phyloP scores from a whole-genome alignment of 2,888 invertebrate genomes.

The Boloria euphrosyne region DNA sequence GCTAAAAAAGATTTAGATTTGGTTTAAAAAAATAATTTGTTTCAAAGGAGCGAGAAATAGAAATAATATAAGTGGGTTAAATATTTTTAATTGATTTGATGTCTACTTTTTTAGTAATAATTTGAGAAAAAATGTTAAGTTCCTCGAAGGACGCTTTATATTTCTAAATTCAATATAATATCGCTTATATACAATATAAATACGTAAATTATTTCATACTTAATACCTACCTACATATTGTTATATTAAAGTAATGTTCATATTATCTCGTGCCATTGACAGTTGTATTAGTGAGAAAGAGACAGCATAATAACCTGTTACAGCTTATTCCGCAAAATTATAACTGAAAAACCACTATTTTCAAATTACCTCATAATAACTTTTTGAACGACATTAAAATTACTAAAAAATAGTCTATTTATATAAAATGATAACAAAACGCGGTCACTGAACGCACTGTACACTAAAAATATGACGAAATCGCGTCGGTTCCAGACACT shows the following conservation, averaged over 20 bases:
- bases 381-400: neutral
- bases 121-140: too few relatives aligned
- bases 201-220: too few relatives aligned
- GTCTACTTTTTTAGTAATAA: too few relatives aligned
- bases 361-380: too few relatives aligned
- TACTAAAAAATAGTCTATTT: neutral
- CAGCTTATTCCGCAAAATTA: neutral
- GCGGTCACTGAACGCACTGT: neutral
- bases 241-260: neutral
- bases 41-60: too few relatives aligned
- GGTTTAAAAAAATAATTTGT: too few relatives aligned
- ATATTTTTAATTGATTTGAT: too few relatives aligned
- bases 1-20: too few relatives aligned
- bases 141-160: too few relatives aligned
- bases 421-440: neutral
- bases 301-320: constrained; percentile 12
- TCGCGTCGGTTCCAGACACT: constrained; percentile 6
- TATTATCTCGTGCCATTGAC: neutral
- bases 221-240: neutral
- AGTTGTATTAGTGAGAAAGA: neutral
- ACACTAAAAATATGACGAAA: neutral
- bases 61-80: too few relatives aligned
- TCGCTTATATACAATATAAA: neutral
- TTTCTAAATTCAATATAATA: neutral
- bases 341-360: neutral